These are phyloP conservation scores for Cirrhinus molitorella DNA, from an alignment of 2,797 vertebrate genomes.

Conservation along the genomic window DNA sequence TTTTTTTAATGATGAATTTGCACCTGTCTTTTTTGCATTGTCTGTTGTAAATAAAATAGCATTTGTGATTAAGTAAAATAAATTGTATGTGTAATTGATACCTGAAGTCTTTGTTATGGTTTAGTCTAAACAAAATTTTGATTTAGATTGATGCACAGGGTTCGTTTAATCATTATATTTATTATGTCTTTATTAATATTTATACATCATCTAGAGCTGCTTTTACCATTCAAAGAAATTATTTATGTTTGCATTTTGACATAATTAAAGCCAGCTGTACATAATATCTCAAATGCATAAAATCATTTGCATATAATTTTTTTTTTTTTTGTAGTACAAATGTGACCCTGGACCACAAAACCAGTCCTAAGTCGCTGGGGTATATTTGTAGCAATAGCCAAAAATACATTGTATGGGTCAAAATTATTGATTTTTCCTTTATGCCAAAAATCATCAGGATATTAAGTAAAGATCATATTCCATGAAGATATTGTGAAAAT, in stretches of 20 bases:
- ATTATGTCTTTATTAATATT: background rate
- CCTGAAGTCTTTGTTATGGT: background rate
- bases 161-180: background rate
- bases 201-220: background rate
- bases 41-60: too few species aligned
- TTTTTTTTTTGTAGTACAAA: background rate
- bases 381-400: too few species aligned
- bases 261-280: background rate
- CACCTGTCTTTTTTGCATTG: too few species aligned
- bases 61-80: background rate
- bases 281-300: background rate
- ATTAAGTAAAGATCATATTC: too few species aligned
- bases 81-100: too few species aligned
- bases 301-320: constrained; percentile 9
- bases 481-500: too few species aligned
- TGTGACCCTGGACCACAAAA: too few species aligned
- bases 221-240: background rate
- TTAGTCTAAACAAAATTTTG: background rate
- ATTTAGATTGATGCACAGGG: background rate
- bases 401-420: too few species aligned
- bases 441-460: too few species aligned
- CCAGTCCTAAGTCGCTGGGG: too few species aligned
- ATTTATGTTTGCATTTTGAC: background rate
- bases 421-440: too few species aligned
- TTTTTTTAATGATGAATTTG: too few species aligned